These are phyloP conservation scores for Steinernema feltiae DNA, from an alignment of 1,140 invertebrate genomes.

Conservation along the genomic window DNA sequence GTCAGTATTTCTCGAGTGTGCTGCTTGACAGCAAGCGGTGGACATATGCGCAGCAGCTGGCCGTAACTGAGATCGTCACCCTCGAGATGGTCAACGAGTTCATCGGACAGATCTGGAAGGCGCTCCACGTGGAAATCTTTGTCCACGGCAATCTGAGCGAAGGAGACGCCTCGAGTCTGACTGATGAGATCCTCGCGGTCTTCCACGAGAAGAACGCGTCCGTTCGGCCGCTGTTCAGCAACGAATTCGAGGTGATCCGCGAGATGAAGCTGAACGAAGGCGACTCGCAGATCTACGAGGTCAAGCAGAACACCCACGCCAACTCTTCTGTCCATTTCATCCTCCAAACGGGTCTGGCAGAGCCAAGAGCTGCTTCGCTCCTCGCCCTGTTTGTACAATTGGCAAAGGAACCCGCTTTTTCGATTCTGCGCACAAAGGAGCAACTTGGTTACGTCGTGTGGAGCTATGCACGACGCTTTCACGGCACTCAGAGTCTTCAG, in stretches of 20 bases:
- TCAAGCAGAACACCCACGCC: conserved; percentile 72
- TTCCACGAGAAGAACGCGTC: neutral
- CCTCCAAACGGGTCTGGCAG: conserved; percentile 77
- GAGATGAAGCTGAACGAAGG: conserved; percentile 33
- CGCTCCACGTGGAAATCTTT: conserved; percentile 75
- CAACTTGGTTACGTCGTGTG: conserved; percentile 91
- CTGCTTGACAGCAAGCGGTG: too few relatives aligned
- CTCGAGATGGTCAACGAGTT: conserved; percentile 70
- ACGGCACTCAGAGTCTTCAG: conserved; percentile 74
- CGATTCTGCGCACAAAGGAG: conserved; percentile 80
- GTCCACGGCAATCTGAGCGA: conserved; percentile 76
- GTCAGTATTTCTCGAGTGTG: conserved; percentile 66
- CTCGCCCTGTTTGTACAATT: conserved; percentile 81
- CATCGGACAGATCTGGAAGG: conserved; percentile 70
- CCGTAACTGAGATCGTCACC: conserved; percentile 70
- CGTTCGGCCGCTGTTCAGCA: conserved; percentile 20
- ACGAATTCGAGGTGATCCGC: conserved; percentile 21
- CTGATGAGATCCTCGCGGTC: conserved; percentile 29
- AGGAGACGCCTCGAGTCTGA: conserved; percentile 52
- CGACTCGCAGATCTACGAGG: conserved; percentile 46
- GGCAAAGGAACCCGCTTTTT: conserved; percentile 81
- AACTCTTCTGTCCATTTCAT: conserved; percentile 79
- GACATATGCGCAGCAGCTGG: too few relatives aligned
- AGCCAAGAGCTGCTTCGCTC: conserved; percentile 72
- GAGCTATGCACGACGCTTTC: conserved; percentile 70